These are phyloP conservation scores for Agonum fuliginosum DNA, from an alignment of 2,888 invertebrate genomes.

Conservation along the genomic window DNA sequence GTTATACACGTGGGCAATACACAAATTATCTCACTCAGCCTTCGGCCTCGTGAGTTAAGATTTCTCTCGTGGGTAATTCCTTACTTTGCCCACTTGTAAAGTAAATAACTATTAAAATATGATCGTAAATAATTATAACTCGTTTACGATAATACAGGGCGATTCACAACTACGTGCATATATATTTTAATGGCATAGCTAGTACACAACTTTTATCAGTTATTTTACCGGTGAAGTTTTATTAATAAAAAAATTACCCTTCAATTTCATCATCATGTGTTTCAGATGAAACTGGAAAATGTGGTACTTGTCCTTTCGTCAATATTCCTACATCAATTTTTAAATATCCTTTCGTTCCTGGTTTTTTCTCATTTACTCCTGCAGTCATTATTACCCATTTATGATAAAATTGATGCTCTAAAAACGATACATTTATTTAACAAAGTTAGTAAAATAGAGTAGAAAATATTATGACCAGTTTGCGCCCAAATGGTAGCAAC, in stretches of 20 bases:
- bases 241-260: constrained; percentile 73
- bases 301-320: constrained; percentile 80
- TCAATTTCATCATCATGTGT: constrained; percentile 83
- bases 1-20: too few relatives aligned
- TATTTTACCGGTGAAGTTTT: neutral
- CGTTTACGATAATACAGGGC: too few relatives aligned
- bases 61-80: too few relatives aligned
- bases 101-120: too few relatives aligned
- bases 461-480: constrained; percentile 71
- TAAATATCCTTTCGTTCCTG: constrained; percentile 81
- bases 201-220: too few relatives aligned
- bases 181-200: too few relatives aligned
- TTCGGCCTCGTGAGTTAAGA: too few relatives aligned
- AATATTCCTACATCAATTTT: constrained; percentile 88
- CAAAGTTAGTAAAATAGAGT: constrained; percentile 12
- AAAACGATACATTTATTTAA: constrained; percentile 11
- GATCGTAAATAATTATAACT: too few relatives aligned
- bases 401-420: constrained; percentile 87
- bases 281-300: constrained; percentile 73
- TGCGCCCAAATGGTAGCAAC: constrained; percentile 84
- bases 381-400: constrained; percentile 89
- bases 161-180: too few relatives aligned
- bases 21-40: too few relatives aligned
- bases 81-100: too few relatives aligned
- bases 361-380: constrained; percentile 72